Percentiles rank a stretch among this genome's conserved stretches.
Evolutionary conservation across 2,113 vertebrate genomes (phyloP).

Genomic region (Donacobius atricapilla): DNA sequence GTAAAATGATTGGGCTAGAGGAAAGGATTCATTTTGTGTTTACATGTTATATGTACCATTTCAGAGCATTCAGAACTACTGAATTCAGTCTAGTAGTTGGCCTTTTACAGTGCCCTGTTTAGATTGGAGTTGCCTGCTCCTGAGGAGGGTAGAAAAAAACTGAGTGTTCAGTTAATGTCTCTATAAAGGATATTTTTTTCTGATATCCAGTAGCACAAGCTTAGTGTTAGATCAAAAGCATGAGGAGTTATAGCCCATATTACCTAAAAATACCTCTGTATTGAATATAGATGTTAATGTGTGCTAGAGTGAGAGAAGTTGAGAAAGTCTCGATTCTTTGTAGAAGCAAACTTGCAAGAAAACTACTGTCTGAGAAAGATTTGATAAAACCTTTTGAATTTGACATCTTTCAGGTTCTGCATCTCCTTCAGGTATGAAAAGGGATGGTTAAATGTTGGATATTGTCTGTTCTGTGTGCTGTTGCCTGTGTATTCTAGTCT

Average conservation of each 20-base stretch:
- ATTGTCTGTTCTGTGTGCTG: rapidly evolving
- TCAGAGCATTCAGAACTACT: not conserved
- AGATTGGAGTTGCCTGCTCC: not conserved
- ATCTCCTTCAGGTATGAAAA: not conserved
- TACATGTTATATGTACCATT: not conserved
- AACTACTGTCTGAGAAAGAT: not conserved
- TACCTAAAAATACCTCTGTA: not conserved
- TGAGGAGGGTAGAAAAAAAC: not conserved
- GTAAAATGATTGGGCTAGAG: not conserved
- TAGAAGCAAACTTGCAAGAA: not conserved
- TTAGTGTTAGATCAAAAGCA: not conserved
- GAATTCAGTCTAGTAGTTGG: not conserved
- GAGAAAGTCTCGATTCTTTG: not conserved
- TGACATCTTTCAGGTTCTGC: not conserved
- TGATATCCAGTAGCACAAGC: not conserved
- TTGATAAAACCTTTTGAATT: not conserved
- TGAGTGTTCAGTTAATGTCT: not conserved
- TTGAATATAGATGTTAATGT: not conserved
- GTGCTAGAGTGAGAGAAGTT: not conserved
- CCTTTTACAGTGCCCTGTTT: not conserved
- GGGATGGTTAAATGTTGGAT: not conserved
- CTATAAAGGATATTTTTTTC: not conserved
- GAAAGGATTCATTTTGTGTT: not conserved
- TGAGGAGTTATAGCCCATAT: not conserved
- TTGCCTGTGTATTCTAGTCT: not conserved